These are phyloP conservation scores for Chrosomus eos DNA, from an alignment of 2,797 vertebrate species.

Conservation along the genomic window DNA sequence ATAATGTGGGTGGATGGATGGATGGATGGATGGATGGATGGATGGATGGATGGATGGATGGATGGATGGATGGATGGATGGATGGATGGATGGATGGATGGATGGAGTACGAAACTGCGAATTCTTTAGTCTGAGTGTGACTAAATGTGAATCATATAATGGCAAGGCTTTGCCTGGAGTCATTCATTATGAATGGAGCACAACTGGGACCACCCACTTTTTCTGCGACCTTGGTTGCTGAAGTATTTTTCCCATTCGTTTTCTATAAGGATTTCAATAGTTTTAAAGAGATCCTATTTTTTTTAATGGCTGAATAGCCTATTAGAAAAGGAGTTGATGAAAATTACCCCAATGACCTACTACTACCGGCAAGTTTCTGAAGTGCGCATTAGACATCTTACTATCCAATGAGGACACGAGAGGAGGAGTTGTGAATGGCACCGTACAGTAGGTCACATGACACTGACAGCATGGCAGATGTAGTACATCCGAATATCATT, in stretches of 20 bases:
- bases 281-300: not conserved
- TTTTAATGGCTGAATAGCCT: too few relatives aligned
- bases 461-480: not conserved
- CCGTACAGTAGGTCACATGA: not conserved
- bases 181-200: conserved; percentile 25
- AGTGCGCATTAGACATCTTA: too few relatives aligned
- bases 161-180: conserved; percentile 18
- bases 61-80: not conserved
- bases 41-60: too few relatives aligned
- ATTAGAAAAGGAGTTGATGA: not conserved
- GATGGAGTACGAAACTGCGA: not conserved
- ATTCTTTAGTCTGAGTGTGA: conserved; percentile 12
- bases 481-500: not conserved
- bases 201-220: not conserved
- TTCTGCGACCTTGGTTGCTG: not conserved
- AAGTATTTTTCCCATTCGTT: not conserved
- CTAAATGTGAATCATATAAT: conserved; percentile 8
- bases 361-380: not conserved
- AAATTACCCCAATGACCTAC: not conserved
- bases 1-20: not conserved
- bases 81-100: too few relatives aligned
- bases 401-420: not conserved
- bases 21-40: too few relatives aligned
- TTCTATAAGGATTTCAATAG: not conserved
- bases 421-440: not conserved